A percentile compares a stretch with the other conserved stretches of the same genome.
These are phyloP conservation scores for Battus philenor DNA, from an alignment of 1,140 invertebrate genomes.

Conservation along the genomic window DNA sequence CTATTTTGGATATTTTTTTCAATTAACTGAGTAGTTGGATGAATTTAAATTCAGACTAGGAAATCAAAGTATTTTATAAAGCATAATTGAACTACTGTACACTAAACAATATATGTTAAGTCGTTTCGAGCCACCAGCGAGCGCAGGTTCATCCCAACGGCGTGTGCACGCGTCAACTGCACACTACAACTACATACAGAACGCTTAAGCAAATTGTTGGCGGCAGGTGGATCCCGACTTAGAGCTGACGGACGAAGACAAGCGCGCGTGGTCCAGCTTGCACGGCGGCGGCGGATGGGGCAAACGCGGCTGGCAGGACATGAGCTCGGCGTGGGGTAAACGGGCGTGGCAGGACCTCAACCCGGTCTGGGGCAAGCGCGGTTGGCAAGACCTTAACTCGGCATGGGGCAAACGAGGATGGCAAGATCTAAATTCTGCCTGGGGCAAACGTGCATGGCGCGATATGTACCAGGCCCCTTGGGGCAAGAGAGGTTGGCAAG, in stretches of 20 bases:
- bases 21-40: no score
- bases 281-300: constrained; percentile 57
- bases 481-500: constrained; percentile 79
- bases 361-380: constrained; percentile 78
- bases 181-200: no score
- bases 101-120: neutral
- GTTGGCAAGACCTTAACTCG: constrained; percentile 78
- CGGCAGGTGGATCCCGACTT: constrained; percentile 47
- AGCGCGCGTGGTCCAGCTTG: constrained; percentile 25
- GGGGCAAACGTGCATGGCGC: constrained; percentile 77
- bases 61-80: neutral
- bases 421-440: constrained; percentile 76
- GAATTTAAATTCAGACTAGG: no score
- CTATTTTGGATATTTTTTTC: no score
- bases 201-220: no score
- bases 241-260: constrained; percentile 60
- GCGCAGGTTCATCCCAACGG: no score
- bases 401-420: constrained; percentile 80
- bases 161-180: no score
- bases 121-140: no score
- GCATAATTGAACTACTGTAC: neutral
- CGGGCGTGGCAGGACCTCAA: constrained; percentile 79
- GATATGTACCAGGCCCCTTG: constrained; percentile 76
- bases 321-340: constrained; percentile 80
- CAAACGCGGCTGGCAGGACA: constrained; percentile 79